Evolutionary conservation across 2,113 vertebrate species (phyloP).

Genomic region (Clarias macrocephalus): DNA sequence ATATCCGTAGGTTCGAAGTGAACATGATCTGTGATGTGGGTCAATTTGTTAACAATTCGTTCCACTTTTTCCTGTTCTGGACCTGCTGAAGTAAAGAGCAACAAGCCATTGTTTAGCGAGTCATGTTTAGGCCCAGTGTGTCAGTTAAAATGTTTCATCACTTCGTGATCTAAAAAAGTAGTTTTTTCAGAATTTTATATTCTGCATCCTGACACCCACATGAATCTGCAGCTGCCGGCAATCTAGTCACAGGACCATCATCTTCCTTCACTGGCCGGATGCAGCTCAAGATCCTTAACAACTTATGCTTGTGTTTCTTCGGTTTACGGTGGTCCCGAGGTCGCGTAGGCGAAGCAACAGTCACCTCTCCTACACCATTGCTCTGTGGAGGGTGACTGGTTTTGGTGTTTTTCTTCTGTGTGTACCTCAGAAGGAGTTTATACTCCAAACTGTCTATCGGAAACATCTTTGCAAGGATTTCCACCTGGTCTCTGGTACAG

Average conservation of each 20-base stretch:
- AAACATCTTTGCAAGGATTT: slow-evolving; percentile 4
- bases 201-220: slow-evolving; percentile 12
- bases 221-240: background rate
- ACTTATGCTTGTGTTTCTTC: slow-evolving; percentile 24
- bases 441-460: slow-evolving; percentile 56
- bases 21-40: slow-evolving; percentile 57
- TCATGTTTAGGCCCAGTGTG: background rate
- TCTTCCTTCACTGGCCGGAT: slow-evolving; percentile 43
- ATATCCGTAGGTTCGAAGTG: background rate
- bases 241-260: rapidly evolving
- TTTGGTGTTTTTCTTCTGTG: slow-evolving; percentile 36
- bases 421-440: slow-evolving; percentile 64
- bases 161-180: background rate
- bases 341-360: background rate
- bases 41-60: slow-evolving; percentile 38
- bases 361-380: background rate
- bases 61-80: background rate
- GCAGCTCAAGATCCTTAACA: slow-evolving; percentile 47
- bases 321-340: background rate
- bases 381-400: background rate
- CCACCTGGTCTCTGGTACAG: slow-evolving; percentile 31
- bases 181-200: too few relatives aligned
- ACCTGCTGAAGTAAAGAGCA: background rate
- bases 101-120: background rate
- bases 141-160: background rate